phyloP scores from a whole-genome alignment of 2,888 invertebrate genomes.

The Carpatolechia fugitivella region DNA sequence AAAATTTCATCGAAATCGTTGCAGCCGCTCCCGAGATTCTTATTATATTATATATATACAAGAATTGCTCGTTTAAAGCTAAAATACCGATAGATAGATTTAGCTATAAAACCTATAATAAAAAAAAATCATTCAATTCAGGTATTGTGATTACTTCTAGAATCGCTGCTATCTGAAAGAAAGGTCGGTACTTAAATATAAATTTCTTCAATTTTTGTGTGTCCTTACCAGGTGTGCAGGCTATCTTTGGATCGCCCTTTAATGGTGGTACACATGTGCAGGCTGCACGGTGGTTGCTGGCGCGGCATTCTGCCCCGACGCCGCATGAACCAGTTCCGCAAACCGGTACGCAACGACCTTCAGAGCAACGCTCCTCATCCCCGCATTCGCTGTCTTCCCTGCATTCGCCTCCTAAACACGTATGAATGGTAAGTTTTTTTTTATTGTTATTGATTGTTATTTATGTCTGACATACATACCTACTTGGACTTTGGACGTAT shows the following conservation, averaged over 20 bases:
- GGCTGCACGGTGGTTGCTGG: constrained; percentile 85
- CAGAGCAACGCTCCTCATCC: constrained; percentile 84
- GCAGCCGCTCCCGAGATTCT: too few species aligned
- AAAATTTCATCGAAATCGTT: too few species aligned
- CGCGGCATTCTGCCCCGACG: constrained; percentile 86
- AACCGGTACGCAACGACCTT: constrained; percentile 87
- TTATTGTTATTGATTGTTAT: neutral
- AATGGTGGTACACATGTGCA: constrained; percentile 87
- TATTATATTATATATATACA: too few species aligned
- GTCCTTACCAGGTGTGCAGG: constrained; percentile 80
- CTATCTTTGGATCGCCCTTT: constrained; percentile 89
- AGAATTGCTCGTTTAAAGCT: too few species aligned
- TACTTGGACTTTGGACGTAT: constrained; percentile 7
- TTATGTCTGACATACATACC: neutral
- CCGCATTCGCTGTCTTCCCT: constrained; percentile 85
- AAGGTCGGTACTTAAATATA: neutral
- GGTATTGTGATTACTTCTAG: too few species aligned
- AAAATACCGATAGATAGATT: too few species aligned
- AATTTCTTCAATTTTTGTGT: neutral
- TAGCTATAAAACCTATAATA: too few species aligned
- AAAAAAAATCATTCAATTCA: too few species aligned
- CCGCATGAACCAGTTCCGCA: constrained; percentile 87
- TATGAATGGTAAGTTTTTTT: constrained; percentile 4
- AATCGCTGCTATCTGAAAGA: neutral
- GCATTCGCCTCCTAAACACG: constrained; percentile 78